A percentile compares a stretch with the other conserved stretches of the same genome.
Evolutionary conservation across 2,113 vertebrate species (phyloP).

Genomic region (Nicator chloris): DNA sequence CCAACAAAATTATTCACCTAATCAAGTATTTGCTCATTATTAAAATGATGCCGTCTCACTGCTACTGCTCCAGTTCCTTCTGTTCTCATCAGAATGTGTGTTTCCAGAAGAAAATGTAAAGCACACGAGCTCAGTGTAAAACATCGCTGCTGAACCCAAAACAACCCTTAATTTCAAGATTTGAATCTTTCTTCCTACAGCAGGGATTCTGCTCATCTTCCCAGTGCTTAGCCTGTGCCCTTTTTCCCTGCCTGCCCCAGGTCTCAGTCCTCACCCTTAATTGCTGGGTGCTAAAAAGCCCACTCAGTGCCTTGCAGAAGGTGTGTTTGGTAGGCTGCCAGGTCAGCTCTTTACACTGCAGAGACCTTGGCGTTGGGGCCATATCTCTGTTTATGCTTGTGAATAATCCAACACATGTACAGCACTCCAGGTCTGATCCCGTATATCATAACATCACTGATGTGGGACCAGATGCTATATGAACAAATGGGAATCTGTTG

Average conservation of each 20-base stretch:
- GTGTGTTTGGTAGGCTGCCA: slow-evolving; percentile 25
- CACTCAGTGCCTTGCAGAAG: not conserved
- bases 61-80: not conserved
- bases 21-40: not conserved
- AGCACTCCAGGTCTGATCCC: not conserved
- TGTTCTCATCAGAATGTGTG: not conserved
- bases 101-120: not conserved
- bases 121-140: not conserved
- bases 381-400: not conserved
- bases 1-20: not conserved
- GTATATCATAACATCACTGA: not conserved
- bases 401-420: slow-evolving; percentile 19
- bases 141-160: not conserved
- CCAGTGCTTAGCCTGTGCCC: not conserved
- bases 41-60: not conserved
- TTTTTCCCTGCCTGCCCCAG: not conserved
- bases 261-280: not conserved
- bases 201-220: not conserved
- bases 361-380: not conserved
- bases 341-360: not conserved
- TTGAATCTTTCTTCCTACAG: not conserved
- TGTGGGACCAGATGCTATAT: slow-evolving; percentile 52
- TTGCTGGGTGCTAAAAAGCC: not conserved
- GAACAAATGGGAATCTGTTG: slow-evolving; percentile 56
- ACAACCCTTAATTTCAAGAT: not conserved